Conservation (phyloP, 2,113 vertebrate genomes). For the Pogonocichla stellata region DNA sequence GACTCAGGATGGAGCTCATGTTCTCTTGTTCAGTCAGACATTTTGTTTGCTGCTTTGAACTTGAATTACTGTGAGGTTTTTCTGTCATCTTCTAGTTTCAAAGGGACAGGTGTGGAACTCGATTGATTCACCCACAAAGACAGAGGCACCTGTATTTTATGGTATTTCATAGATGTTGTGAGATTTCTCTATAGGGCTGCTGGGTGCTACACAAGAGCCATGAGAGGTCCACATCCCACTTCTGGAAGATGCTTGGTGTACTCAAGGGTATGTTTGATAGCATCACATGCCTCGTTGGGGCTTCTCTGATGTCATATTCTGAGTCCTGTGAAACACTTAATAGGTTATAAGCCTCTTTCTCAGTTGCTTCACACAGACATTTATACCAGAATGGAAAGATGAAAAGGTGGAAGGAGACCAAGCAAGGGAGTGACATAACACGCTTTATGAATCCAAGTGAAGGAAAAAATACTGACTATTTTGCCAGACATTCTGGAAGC, state of each 20-base stretch:
- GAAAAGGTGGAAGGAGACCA: not conserved
- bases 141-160: not conserved
- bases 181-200: not conserved
- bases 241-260: not conserved
- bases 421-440: not conserved
- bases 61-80: not conserved
- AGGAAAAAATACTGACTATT: not conserved
- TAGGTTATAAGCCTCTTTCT: not conserved
- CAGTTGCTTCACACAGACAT: not conserved
- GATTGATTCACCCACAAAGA: not conserved
- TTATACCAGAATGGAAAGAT: not conserved
- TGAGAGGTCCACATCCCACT: fast-evolving
- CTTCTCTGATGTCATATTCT: fast-evolving
- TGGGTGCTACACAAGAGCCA: not conserved
- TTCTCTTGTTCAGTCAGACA: not conserved
- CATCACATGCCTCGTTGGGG: fast-evolving
- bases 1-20: not conserved
- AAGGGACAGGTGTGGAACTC: not conserved
- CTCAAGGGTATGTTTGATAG: not conserved
- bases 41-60: not conserved
- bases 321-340: not conserved
- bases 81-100: not conserved
- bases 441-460: not conserved
- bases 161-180: not conserved
- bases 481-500: conserved; percentile 8